These are phyloP conservation scores for Phlogophora meticulosa DNA, from an alignment of 2,888 invertebrate genomes.

Conservation along the genomic window DNA sequence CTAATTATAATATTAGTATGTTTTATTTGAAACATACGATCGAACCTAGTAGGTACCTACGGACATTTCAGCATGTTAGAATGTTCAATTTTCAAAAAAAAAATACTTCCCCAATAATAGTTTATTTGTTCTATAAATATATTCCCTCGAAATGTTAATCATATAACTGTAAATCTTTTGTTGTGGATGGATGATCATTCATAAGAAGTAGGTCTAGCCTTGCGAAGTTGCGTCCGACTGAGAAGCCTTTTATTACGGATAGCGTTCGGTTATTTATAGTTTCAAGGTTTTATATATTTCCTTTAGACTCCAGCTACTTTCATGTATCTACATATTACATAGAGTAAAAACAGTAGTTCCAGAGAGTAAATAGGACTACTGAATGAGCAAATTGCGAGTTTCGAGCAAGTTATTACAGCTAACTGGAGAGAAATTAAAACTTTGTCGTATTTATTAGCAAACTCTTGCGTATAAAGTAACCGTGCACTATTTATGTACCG, in stretches of 20 bases:
- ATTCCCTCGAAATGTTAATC: background rate
- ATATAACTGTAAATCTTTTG: constrained; percentile 19
- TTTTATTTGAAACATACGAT: too few relatives aligned
- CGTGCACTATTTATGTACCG: background rate
- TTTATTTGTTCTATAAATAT: constrained; percentile 33
- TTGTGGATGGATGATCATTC: constrained; percentile 51
- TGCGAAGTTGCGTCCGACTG: constrained; percentile 62
- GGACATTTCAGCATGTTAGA: too few relatives aligned
- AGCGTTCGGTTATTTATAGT: constrained; percentile 68
- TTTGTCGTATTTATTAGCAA: constrained; percentile 46
- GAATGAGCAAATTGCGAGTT: constrained; percentile 29
- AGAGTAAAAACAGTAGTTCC: constrained; percentile 2
- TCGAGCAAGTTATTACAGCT: constrained; percentile 35
- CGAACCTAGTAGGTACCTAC: too few relatives aligned
- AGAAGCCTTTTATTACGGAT: constrained; percentile 72
- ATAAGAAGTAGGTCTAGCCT: constrained; percentile 67
- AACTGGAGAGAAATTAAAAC: constrained; percentile 47
- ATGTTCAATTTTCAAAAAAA: too few relatives aligned
- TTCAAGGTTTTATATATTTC: constrained; percentile 62
- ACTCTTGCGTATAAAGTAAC: constrained; percentile 21
- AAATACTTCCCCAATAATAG: background rate
- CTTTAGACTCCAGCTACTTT: constrained; percentile 31
- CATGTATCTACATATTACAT: constrained; percentile 28
- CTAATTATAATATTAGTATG: too few relatives aligned
- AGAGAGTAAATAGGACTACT: constrained; percentile 26